Evolutionary conservation across 2,888 invertebrate genomes (phyloP).

Genomic region (Desoria tigrina): DNA sequence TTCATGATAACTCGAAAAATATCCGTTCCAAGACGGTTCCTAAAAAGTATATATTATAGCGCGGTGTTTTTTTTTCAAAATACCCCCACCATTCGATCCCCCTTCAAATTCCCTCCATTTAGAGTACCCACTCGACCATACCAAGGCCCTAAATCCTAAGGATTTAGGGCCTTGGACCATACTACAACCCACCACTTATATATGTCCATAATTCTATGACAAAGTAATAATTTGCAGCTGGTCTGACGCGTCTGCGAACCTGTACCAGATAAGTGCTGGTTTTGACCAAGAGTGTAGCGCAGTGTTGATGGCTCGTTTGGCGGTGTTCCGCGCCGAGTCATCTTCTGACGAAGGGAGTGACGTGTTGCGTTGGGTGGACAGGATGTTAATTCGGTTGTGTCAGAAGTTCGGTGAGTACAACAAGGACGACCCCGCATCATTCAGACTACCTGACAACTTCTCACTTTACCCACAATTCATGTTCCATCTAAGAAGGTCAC

Average conservation of each 20-base stretch:
- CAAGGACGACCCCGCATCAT: slow-evolving; percentile 96
- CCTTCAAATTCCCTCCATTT: no score
- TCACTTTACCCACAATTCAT: slow-evolving; percentile 99
- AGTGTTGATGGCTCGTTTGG: slow-evolving; percentile 94
- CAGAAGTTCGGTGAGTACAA: slow-evolving; percentile 99
- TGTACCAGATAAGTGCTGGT: slow-evolving; percentile 88
- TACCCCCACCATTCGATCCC: no score
- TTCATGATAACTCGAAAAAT: background rate
- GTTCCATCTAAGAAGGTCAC: slow-evolving; percentile 97
- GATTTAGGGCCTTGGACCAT: no score
- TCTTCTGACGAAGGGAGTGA: slow-evolving; percentile 91
- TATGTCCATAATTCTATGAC: no score
- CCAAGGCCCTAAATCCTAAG: no score
- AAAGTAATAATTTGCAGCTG: slow-evolving; percentile 76
- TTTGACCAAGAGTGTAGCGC: slow-evolving; percentile 99
- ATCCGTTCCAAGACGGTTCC: no score
- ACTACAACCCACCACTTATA: no score
- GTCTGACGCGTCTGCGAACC: slow-evolving; percentile 89
- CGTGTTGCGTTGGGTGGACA: slow-evolving; percentile 96
- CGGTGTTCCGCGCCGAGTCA: slow-evolving; percentile 91
- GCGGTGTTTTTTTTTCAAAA: background rate
- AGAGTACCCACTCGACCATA: no score
- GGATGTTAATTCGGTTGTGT: slow-evolving; percentile 96
- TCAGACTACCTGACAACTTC: slow-evolving; percentile 93
- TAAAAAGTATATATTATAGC: no score